Percentiles rank a stretch among this genome's conserved stretches.
These are phyloP conservation scores for Malurus elegans DNA, from an alignment of 2,113 vertebrate genomes.

Conservation along the genomic window DNA sequence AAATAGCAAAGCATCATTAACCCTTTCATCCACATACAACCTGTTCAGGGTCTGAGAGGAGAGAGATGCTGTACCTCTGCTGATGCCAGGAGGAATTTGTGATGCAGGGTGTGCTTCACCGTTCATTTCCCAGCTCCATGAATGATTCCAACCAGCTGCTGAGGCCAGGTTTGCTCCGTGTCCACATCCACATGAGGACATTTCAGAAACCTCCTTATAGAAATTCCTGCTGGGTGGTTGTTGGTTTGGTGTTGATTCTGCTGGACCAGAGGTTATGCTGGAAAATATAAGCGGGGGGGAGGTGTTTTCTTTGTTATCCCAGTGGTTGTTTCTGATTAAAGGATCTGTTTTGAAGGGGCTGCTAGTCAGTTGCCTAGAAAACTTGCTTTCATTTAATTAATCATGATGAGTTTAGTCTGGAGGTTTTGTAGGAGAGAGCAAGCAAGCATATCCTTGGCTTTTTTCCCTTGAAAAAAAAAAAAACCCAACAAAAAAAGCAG, in stretches of 20 bases:
- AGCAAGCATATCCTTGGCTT: conserved; percentile 27
- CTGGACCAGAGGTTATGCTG: conserved; percentile 6
- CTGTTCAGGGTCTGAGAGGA: neutral
- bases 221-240: neutral
- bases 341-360: conserved; percentile 32
- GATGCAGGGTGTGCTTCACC: fast-evolving
- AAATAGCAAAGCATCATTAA: neutral
- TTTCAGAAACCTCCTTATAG: neutral
- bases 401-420: conserved; percentile 61
- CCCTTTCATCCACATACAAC: neutral
- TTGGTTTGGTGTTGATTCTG: conserved; percentile 3
- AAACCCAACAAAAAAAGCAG: neutral
- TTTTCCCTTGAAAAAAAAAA: neutral
- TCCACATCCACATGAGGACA: neutral
- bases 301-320: conserved; percentile 37
- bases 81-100: neutral
- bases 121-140: fast-evolving
- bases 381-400: conserved; percentile 60
- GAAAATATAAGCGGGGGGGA: neutral
- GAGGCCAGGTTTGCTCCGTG: neutral
- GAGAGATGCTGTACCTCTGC: neutral
- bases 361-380: conserved; percentile 47
- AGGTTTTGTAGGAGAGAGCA: conserved; percentile 46
- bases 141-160: neutral
- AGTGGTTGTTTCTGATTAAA: conserved; percentile 43